Conservation (phyloP, 1,140 invertebrate genomes). For the Heliconius himera region DNA sequence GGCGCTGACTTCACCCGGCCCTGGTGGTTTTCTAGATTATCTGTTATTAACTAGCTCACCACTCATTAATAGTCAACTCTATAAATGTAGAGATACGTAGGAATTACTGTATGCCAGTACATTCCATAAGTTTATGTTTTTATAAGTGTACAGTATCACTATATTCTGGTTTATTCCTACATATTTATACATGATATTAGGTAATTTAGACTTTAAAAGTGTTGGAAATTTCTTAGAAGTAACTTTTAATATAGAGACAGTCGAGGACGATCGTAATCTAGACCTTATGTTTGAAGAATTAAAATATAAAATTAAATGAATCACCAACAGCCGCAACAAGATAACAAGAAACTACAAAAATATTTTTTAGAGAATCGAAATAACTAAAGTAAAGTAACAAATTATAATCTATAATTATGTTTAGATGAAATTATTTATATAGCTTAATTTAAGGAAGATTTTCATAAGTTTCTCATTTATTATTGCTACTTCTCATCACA, state of each 20-base stretch:
- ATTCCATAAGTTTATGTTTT: conserved; percentile 4
- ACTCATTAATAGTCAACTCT: neutral
- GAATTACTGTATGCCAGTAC: neutral
- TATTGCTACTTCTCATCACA: neutral
- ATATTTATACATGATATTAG: conserved; percentile 12
- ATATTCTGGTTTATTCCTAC: neutral
- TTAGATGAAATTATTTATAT: neutral
- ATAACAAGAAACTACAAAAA: conserved; percentile 4
- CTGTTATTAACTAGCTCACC: neutral
- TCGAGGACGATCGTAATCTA: neutral
- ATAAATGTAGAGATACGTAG: neutral
- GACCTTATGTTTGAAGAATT: neutral
- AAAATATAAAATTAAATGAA: neutral
- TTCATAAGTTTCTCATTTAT: neutral
- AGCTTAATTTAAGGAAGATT: neutral
- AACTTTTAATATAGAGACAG: neutral
- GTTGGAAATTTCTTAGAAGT: conserved; percentile 8
- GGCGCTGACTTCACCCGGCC: conserved; percentile 8
- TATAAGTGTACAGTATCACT: neutral
- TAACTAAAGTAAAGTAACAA: neutral
- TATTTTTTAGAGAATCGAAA: neutral
- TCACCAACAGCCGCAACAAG: neutral
- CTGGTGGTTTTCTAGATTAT: neutral
- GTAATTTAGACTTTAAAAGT: conserved; percentile 9
- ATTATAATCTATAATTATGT: neutral